Evolutionary conservation across 2,113 vertebrate genomes (phyloP).

Genomic region (Eudyptes chrysolophus): DNA sequence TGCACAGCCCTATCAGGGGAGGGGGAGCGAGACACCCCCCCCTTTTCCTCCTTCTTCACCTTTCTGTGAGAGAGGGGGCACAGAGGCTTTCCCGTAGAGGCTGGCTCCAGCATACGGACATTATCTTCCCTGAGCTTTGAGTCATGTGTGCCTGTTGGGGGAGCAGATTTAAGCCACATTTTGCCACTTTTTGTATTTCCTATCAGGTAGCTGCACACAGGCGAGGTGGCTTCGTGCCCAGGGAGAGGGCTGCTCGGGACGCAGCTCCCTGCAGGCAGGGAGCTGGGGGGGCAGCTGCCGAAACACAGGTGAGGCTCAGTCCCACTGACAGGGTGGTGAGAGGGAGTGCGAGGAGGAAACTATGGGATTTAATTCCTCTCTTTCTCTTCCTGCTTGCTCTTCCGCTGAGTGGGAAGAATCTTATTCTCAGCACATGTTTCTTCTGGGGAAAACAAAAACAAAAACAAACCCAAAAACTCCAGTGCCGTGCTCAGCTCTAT

Average conservation of each 20-base stretch:
- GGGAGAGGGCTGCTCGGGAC: neutral
- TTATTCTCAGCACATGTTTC: neutral
- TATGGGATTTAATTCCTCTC: neutral
- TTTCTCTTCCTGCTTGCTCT: neutral
- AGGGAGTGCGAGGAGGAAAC: neutral
- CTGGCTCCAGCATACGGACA: neutral
- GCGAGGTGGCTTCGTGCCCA: neutral
- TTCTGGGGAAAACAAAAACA: neutral
- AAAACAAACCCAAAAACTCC: neutral
- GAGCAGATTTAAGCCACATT: conserved; percentile 14
- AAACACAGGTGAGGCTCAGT: neutral
- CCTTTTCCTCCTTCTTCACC: neutral
- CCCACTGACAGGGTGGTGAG: accelerated
- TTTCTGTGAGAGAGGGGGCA: neutral
- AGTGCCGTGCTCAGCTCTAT: neutral
- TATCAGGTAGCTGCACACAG: neutral
- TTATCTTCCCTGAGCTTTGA: neutral
- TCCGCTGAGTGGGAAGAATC: neutral
- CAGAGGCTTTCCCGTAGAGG: neutral
- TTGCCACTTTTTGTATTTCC: neutral
- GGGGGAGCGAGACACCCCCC: accelerated
- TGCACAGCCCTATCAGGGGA: neutral
- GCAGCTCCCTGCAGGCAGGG: neutral
- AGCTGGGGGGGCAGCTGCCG: neutral
- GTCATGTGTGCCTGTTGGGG: accelerated